A percentile compares a stretch with the other conserved stretches of the same genome.
These are phyloP conservation scores for Eremobia ochroleuca DNA, from an alignment of 2,888 invertebrate genomes.

Conservation along the genomic window DNA sequence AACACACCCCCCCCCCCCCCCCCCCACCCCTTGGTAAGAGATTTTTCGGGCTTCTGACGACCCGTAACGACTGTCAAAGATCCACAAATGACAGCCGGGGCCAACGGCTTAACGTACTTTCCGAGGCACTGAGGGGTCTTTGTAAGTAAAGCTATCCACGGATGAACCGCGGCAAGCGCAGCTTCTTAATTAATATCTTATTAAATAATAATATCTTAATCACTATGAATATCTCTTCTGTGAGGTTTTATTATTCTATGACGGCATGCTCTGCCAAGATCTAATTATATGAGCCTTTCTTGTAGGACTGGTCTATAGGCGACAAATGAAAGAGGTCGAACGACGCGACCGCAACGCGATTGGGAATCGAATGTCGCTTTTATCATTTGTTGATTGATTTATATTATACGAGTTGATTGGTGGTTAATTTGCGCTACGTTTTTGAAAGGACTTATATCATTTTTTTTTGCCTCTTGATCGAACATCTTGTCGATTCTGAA, in stretches of 20 bases:
- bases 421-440: neutral
- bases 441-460: neutral
- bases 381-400: conserved; percentile 62
- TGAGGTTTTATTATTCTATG: conserved; percentile 5
- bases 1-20: too few species aligned
- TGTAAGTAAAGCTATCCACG: neutral
- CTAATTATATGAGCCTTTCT: conserved; percentile 86
- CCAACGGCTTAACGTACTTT: neutral
- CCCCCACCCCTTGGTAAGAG: too few species aligned
- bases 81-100: neutral
- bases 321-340: conserved; percentile 69
- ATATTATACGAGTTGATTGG: conserved; percentile 40
- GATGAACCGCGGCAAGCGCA: neutral
- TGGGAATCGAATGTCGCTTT: conserved; percentile 55
- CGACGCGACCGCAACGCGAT: conserved; percentile 67
- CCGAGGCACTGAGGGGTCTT: neutral
- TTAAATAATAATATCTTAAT: too few species aligned
- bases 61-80: neutral
- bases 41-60: too few species aligned
- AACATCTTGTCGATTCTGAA: neutral
- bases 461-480: neutral
- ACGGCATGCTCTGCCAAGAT: conserved; percentile 79
- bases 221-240: conserved; percentile 1
- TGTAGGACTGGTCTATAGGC: conserved; percentile 65
- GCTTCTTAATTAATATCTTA: too few species aligned